These are phyloP conservation scores for Lasius platythorax DNA, from an alignment of 2,888 invertebrate genomes.

Conservation along the genomic window DNA sequence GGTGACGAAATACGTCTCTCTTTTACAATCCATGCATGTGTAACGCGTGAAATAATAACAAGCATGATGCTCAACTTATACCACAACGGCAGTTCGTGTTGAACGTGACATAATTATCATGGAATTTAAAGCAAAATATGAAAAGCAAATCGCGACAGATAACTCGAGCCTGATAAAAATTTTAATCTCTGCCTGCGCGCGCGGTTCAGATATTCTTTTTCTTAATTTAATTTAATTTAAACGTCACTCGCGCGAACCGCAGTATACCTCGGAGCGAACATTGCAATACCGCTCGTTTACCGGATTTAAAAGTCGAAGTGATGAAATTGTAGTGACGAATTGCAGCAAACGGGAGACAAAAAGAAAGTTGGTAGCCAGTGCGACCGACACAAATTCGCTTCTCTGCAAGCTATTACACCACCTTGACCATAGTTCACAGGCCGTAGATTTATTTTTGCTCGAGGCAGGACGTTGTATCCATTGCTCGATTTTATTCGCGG, in stretches of 20 bases:
- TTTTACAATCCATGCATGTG: background rate
- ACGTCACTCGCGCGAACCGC: slow-evolving; percentile 22
- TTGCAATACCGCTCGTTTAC: slow-evolving; percentile 4
- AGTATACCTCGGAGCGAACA: slow-evolving; percentile 24
- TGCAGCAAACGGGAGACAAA: slow-evolving; percentile 1
- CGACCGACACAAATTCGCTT: slow-evolving; percentile 36
- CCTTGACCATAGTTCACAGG: slow-evolving; percentile 47
- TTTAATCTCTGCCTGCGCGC: slow-evolving; percentile 28
- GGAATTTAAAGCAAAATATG: slow-evolving; percentile 42
- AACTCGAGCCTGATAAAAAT: slow-evolving; percentile 46
- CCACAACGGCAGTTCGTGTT: slow-evolving; percentile 4
- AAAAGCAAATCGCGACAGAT: slow-evolving; percentile 43
- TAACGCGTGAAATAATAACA: slow-evolving; percentile 21
- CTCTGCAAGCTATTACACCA: slow-evolving; percentile 27
- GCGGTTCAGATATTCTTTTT: slow-evolving; percentile 16
- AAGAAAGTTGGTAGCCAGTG: slow-evolving; percentile 24
- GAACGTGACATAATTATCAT: slow-evolving; percentile 28
- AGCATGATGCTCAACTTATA: slow-evolving; percentile 6
- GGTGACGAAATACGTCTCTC: background rate
- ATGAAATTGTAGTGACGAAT: slow-evolving; percentile 39
- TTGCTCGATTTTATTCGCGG: slow-evolving; percentile 55
- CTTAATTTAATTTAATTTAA: slow-evolving; percentile 48
- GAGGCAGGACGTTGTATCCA: slow-evolving; percentile 40
- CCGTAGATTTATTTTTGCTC: slow-evolving; percentile 57
- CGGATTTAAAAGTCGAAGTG: slow-evolving; percentile 44